phyloP scores from a whole-genome alignment of 2,113 vertebrate genomes.

The Campylorhamphus procurvoides region DNA sequence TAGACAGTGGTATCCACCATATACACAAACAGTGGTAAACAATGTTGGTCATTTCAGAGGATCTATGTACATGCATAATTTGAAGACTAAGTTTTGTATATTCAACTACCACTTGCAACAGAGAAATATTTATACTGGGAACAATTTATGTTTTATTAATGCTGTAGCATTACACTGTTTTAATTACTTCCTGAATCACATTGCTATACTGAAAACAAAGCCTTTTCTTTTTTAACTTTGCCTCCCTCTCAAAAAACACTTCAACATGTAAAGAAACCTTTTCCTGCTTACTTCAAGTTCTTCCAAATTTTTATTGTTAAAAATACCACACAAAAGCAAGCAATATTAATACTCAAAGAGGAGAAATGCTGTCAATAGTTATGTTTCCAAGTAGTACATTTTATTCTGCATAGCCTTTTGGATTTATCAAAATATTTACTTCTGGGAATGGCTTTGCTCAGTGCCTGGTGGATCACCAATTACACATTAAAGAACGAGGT shows the following conservation, averaged over 20 bases:
- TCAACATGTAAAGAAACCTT: not conserved
- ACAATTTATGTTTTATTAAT: not conserved
- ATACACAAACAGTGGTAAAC: not conserved
- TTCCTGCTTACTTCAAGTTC: not conserved
- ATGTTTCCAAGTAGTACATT: not conserved
- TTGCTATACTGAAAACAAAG: not conserved
- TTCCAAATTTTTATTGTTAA: not conserved
- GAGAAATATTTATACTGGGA: not conserved
- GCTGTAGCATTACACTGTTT: not conserved
- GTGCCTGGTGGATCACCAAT: slow-evolving; percentile 32
- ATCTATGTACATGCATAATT: too few relatives aligned
- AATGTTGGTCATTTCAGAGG: not conserved
- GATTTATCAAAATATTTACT: slow-evolving; percentile 57
- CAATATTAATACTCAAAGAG: not conserved
- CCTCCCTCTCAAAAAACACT: not conserved
- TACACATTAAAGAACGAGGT: slow-evolving; percentile 39
- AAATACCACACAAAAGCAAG: not conserved
- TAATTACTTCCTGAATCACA: not conserved
- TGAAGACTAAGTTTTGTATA: not conserved
- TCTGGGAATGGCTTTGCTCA: slow-evolving; percentile 4
- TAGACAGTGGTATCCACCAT: fast-evolving
- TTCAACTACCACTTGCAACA: not conserved
- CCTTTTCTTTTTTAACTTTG: not conserved
- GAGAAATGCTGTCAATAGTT: not conserved
- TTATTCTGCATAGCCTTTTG: not conserved